A percentile compares a stretch with the other conserved stretches of the same genome.
phyloP scores from a whole-genome alignment of 2,113 vertebrate genomes.

The Holacanthus passer region DNA sequence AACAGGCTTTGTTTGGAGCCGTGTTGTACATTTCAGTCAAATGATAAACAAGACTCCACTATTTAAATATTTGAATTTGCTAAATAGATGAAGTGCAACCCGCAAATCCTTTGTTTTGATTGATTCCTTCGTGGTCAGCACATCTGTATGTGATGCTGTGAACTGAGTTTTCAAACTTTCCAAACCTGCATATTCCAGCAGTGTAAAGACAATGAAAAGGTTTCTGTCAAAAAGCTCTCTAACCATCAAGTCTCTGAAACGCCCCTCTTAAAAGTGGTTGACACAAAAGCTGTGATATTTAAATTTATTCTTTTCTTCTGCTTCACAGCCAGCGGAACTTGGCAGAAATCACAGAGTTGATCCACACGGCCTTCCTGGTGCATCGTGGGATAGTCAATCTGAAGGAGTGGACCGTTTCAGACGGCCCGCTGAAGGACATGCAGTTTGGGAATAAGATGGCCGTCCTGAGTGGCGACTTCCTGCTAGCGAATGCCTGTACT shows the following conservation, averaged over 20 bases:
- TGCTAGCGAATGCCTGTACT: constrained; percentile 95
- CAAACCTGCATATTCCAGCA: constrained; percentile 18
- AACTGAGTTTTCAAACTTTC: constrained; percentile 18
- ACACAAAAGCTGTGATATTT: constrained; percentile 30
- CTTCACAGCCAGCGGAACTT: constrained; percentile 92
- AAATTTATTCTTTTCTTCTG: constrained; percentile 25
- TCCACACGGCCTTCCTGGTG: constrained; percentile 97
- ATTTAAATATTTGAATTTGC: too few species aligned
- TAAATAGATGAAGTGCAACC: constrained; percentile 9
- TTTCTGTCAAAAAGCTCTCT: constrained; percentile 60
- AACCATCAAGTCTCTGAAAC: constrained; percentile 27
- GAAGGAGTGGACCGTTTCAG: constrained; percentile 90
- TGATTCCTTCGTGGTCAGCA: constrained; percentile 14
- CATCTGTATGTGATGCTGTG: constrained; percentile 21
- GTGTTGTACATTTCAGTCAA: constrained; percentile 18
- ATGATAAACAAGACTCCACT: too few species aligned
- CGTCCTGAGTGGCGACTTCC: constrained; percentile 95
- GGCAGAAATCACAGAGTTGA: constrained; percentile 97
- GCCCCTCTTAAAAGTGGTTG: constrained; percentile 32
- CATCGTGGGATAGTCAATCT: constrained; percentile 96
- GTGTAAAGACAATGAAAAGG: constrained; percentile 42
- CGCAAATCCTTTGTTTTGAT: constrained; percentile 4
- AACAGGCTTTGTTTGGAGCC: neutral
- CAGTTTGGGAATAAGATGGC: constrained; percentile 99
- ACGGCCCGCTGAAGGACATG: constrained; percentile 97